Evolutionary conservation across 2,113 vertebrate genomes (phyloP), one percentile per base, ranked within the genome.

Genomic region (Colistium nudipinnis): DNA sequence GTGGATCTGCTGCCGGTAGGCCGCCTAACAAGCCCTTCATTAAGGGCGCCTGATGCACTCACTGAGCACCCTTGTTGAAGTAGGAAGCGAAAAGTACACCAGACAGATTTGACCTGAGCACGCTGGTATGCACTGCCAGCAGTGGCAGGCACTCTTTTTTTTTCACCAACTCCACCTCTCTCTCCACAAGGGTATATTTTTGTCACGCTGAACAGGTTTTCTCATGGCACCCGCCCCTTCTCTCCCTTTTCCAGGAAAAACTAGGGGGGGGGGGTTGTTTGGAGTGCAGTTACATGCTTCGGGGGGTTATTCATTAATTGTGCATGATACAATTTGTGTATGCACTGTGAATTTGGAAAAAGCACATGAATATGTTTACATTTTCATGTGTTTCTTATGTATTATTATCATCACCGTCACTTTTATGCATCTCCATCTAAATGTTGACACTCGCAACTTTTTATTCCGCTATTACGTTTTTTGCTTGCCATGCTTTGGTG

Each of bases 61-160:
- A 89, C 87, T 89, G 89, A 85, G 89, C 78, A 53, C 76, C 86
- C 88, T 88, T 90, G 89, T 90, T 70, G 76, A 39, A 81, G 80
- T 54, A 89, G 89, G 89, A 90, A 90, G 82, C 81, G 54, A 88
- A 80, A 87, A 79, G 84, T 82, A 75, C 85, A 66, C 62, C 89
- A 85, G 87, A 88, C 87, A 82, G 83, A 83, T 88, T 82, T 82
- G 84, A 90, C 88, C 88, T 55, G 78, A 82, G 82, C 73, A 79
- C 71, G 73, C 7, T 65, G 82, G 78, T 62, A 65, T 82, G 81
- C 27, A 12, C 76, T 77, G 78, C 81, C 80, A 85, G 74, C 68
- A 78, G 64, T 51, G 39, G 43, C 64, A 49, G 31, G 60, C 31
- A n/a, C 44, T 16, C 43, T 52, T 45, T 48, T 22, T 24, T 38